phyloP scores from a whole-genome alignment of 2,797 vertebrate species.

The Erithacus rubecula region DNA sequence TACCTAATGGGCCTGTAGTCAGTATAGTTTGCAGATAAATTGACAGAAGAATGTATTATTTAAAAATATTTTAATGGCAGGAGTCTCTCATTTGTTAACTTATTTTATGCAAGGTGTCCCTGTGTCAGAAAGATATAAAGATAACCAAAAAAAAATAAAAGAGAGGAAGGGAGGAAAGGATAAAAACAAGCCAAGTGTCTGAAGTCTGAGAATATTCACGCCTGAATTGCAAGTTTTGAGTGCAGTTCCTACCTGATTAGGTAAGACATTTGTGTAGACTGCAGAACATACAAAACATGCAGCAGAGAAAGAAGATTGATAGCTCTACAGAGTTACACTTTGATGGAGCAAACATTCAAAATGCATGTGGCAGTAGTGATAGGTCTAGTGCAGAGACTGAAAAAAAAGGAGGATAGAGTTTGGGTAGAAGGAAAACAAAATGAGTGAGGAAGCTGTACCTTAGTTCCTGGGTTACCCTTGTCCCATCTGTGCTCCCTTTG shows the following conservation, averaged over 20 bases:
- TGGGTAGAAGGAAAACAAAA: background rate
- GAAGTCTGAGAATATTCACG: background rate
- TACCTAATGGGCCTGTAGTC: background rate
- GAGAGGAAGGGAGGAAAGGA: background rate
- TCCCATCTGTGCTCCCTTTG: background rate
- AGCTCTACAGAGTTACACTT: background rate
- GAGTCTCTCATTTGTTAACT: background rate
- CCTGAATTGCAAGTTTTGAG: background rate
- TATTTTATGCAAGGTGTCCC: background rate
- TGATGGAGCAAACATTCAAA: background rate
- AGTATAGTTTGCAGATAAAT: background rate
- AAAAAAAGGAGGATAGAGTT: background rate
- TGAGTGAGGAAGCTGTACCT: background rate
- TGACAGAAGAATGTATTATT: background rate
- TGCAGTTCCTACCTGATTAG: background rate
- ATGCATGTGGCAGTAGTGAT: background rate
- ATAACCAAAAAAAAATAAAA: background rate
- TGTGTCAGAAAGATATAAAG: background rate
- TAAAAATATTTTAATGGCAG: background rate
- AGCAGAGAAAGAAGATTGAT: background rate
- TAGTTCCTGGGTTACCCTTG: background rate
- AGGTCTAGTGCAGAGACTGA: background rate
- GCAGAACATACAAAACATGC: background rate
- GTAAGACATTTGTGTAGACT: background rate
- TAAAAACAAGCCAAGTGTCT: background rate